These are phyloP conservation scores for Leptinotarsa haldemani DNA, from an alignment of 2,888 invertebrate genomes.

Conservation along the genomic window DNA sequence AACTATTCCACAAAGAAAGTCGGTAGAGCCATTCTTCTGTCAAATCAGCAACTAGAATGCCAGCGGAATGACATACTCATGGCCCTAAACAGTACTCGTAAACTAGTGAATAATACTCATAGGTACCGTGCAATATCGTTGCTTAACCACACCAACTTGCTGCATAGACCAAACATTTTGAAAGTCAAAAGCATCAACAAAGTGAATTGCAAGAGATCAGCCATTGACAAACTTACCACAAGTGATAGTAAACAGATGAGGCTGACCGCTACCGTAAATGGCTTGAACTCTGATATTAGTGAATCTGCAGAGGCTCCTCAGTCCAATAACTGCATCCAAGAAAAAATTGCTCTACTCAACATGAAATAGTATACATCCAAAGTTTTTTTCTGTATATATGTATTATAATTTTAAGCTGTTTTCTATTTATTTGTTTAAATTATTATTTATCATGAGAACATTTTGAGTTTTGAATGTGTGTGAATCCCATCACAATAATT, in stretches of 20 bases:
- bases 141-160: conserved; percentile 47
- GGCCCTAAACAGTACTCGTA: conserved; percentile 56
- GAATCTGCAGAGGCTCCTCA: conserved; percentile 57
- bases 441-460: conserved; percentile 37
- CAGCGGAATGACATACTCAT: conserved; percentile 61
- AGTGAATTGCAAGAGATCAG: conserved; percentile 57
- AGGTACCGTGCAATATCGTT: conserved; percentile 50
- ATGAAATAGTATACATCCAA: conserved; percentile 53
- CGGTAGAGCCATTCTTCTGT: conserved; percentile 70
- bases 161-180: conserved; percentile 57
- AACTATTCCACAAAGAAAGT: conserved; percentile 71
- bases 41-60: conserved; percentile 62
- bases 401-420: conserved; percentile 41
- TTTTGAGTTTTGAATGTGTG: conserved; percentile 40
- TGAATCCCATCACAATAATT: conserved; percentile 35
- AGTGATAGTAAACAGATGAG: conserved; percentile 60
- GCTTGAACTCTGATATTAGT: conserved; percentile 59
- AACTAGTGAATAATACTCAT: conserved; percentile 49
- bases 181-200: conserved; percentile 56
- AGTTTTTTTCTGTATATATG: conserved; percentile 41
- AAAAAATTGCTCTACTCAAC: conserved; percentile 55
- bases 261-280: conserved; percentile 57
- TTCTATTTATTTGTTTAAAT: conserved; percentile 41
- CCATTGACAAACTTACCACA: conserved; percentile 55
- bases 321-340: conserved; percentile 47